Evolutionary conservation across 2,797 vertebrate species (phyloP).

Genomic region (Anableps anableps): DNA sequence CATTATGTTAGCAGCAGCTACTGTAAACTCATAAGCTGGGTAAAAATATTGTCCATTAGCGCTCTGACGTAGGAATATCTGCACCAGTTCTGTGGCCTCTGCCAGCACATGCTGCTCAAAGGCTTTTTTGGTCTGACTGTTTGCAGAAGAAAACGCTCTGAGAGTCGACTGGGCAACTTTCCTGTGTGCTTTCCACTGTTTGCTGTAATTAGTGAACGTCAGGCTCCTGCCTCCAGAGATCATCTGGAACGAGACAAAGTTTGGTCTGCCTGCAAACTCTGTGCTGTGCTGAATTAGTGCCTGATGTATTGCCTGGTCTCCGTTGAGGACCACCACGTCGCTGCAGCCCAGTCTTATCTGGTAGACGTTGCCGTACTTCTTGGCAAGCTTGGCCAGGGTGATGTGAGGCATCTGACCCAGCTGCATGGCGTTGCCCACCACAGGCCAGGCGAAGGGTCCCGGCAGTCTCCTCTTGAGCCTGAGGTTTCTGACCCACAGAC

Average conservation of each 20-base stretch:
- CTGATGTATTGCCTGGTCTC: slow-evolving; percentile 78
- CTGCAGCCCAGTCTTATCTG: slow-evolving; percentile 85
- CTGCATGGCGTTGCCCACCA: slow-evolving; percentile 90
- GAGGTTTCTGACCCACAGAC: slow-evolving; percentile 76
- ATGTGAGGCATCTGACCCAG: slow-evolving; percentile 89
- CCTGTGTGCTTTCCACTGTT: slow-evolving; percentile 84
- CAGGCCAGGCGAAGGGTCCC: slow-evolving; percentile 87
- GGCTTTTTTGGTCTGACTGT: slow-evolving; percentile 74
- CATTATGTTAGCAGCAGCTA: slow-evolving; percentile 93
- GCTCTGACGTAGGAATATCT: slow-evolving; percentile 73
- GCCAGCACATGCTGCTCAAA: slow-evolving; percentile 84
- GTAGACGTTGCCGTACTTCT: slow-evolving; percentile 87
- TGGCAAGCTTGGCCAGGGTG: slow-evolving; percentile 80
- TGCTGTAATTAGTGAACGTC: slow-evolving; percentile 82
- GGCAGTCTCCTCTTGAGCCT: slow-evolving; percentile 79
- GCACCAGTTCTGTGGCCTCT: slow-evolving; percentile 83
- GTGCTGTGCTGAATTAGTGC: slow-evolving; percentile 82
- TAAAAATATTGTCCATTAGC: slow-evolving; percentile 73
- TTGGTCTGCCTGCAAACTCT: slow-evolving; percentile 88
- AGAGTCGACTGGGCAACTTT: slow-evolving; percentile 85
- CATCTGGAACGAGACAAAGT: slow-evolving; percentile 86
- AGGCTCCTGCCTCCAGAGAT: slow-evolving; percentile 87
- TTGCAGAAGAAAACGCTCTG: slow-evolving; percentile 82
- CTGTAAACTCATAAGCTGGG: slow-evolving; percentile 78
- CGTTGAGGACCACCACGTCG: slow-evolving; percentile 86